Percentiles rank a stretch among this genome's conserved stretches.
These are phyloP conservation scores for Drosophila sp. DNA, from an alignment of 1,140 invertebrate genomes.

Conservation along the genomic window DNA sequence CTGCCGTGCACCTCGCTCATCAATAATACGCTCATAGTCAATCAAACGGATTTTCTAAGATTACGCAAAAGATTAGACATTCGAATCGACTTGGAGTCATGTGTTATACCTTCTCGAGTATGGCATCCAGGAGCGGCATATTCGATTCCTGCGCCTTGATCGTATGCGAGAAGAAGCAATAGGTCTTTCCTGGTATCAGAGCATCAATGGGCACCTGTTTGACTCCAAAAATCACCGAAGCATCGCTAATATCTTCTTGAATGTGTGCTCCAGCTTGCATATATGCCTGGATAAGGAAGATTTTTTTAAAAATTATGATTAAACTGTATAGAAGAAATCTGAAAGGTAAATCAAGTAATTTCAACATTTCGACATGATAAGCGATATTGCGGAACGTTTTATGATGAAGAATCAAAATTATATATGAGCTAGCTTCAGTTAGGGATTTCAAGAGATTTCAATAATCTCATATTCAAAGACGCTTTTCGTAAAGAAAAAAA, in stretches of 20 bases:
- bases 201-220: constrained; percentile 98
- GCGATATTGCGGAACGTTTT: no score
- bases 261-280: constrained; percentile 94
- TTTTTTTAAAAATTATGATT: no score
- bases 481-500: no score
- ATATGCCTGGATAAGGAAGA: constrained; percentile 87
- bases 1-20: constrained; percentile 93
- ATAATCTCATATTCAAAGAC: no score
- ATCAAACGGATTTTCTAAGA: constrained; percentile 95
- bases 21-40: constrained; percentile 98
- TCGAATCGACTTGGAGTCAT: neutral
- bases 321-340: no score
- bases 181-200: constrained; percentile 97
- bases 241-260: constrained; percentile 98
- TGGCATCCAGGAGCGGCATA: constrained; percentile 98
- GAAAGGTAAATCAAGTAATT: no score
- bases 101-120: constrained; percentile 91
- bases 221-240: constrained; percentile 97
- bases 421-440: no score
- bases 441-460: no score
- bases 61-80: neutral
- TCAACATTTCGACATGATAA: no score
- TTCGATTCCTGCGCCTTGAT: constrained; percentile 99
- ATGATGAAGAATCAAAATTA: no score
- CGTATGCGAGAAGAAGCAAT: constrained; percentile 99